Percentiles rank a stretch among this genome's conserved stretches.
These are phyloP conservation scores for Homarus gammarus DNA, from an alignment of 2,888 invertebrate genomes.

Conservation along the genomic window DNA sequence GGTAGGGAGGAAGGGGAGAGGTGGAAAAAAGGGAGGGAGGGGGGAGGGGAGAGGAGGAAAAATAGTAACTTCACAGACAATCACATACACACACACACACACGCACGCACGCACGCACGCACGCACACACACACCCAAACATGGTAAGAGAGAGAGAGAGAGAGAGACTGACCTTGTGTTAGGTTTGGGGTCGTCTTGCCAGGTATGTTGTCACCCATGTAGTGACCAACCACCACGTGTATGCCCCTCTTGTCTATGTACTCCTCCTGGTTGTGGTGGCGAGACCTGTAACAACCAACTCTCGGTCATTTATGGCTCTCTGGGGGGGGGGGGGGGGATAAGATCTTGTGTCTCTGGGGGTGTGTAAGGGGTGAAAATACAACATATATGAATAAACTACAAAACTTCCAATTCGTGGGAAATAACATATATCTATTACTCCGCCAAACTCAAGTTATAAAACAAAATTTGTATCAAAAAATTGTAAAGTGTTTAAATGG, in stretches of 20 bases:
- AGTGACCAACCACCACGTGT: conserved; percentile 92
- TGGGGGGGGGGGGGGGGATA: not conserved
- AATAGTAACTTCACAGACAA: not conserved
- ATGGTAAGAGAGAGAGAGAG: not conserved
- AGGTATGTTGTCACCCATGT: conserved; percentile 86
- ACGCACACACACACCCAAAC: not conserved
- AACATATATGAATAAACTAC: no score
- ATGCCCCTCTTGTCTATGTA: conserved; percentile 87
- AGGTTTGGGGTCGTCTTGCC: conserved; percentile 84
- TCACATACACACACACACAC: not conserved
- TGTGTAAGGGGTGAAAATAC: no score
- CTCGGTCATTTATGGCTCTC: not conserved
- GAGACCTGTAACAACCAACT: conserved; percentile 34
- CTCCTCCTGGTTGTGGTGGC: conserved; percentile 82
- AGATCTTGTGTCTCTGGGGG: no score
- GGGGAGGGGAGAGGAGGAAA: not conserved
- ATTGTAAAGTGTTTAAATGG: no score
- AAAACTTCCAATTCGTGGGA: no score
- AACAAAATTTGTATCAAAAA: no score
- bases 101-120: not conserved
- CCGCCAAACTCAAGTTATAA: no score
- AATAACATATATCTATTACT: no score
- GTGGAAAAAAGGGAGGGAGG: no score
- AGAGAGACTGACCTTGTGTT: conserved; percentile 84
- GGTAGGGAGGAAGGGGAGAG: no score